Conservation (phyloP, 2,113 vertebrate genomes). For the Cyphomyrus discorhynchus region DNA sequence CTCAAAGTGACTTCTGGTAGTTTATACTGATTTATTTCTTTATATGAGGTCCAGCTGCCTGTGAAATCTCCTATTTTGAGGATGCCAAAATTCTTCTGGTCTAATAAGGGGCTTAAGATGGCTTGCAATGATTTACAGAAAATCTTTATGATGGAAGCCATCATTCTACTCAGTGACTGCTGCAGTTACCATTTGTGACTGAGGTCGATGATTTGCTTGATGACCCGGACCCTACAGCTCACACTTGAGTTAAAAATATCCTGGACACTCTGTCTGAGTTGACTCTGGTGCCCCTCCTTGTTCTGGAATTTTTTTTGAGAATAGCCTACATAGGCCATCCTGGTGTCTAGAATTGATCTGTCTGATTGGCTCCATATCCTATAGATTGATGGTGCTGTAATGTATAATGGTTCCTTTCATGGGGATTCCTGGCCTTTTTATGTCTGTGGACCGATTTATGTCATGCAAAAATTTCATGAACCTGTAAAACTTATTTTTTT, state of each 20-base stretch:
- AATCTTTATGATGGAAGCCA: neutral
- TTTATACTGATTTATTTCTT: neutral
- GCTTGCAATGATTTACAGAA: neutral
- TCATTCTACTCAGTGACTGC: neutral
- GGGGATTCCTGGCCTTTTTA: neutral
- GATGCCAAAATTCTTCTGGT: neutral
- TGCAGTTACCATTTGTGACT: conserved; percentile 34
- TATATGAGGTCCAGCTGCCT: neutral
- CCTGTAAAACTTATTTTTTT: neutral
- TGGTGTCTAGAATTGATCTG: neutral
- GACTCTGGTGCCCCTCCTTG: conserved; percentile 9
- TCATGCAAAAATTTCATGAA: neutral
- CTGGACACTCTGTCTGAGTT: conserved; percentile 25
- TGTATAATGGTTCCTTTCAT: neutral
- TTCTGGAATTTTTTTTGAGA: neutral
- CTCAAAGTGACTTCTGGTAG: neutral
- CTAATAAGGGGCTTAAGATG: neutral
- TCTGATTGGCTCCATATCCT: neutral
- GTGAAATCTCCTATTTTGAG: neutral
- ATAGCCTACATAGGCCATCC: neutral
- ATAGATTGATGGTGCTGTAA: neutral
- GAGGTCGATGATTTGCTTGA: conserved; percentile 41
- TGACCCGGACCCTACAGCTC: conserved; percentile 10
- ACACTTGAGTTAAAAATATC: conserved; percentile 47
- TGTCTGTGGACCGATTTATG: neutral